phyloP scores from a whole-genome alignment of 1,140 invertebrate species.

The Apocrypta bakeri region DNA sequence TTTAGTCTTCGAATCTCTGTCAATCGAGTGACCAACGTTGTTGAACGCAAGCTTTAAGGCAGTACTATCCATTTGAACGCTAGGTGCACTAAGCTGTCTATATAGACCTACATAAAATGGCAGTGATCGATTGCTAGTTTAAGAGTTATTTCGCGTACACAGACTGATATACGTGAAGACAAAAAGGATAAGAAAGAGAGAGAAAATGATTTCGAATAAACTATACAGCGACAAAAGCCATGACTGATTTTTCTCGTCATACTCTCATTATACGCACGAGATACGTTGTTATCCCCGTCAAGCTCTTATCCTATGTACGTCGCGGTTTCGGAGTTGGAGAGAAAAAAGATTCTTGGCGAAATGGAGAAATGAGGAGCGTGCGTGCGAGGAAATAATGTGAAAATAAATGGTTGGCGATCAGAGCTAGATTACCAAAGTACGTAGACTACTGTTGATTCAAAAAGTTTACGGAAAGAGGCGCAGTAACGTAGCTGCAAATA shows the following conservation, averaged over 20 bases:
- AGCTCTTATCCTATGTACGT: background rate
- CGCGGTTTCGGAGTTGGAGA: background rate
- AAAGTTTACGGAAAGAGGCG: slow-evolving; percentile 59
- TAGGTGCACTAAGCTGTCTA: background rate
- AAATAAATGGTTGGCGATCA: slow-evolving; percentile 56
- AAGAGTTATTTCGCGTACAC: background rate
- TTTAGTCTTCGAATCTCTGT: background rate
- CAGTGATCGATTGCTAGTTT: background rate
- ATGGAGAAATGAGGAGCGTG: background rate
- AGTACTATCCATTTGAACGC: background rate
- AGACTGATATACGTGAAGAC: background rate
- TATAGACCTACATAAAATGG: background rate
- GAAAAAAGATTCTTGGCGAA: slow-evolving; percentile 13
- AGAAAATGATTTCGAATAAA: too few relatives aligned
- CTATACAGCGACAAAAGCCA: background rate
- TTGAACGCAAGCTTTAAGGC: background rate
- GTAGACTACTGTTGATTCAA: slow-evolving; percentile 56
- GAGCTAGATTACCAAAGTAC: slow-evolving; percentile 51
- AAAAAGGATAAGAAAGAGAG: background rate
- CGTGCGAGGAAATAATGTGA: slow-evolving; percentile 51
- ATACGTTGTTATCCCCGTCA: slow-evolving; percentile 6
- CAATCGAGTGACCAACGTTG: background rate
- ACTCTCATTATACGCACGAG: slow-evolving; percentile 29
- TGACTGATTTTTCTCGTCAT: background rate
- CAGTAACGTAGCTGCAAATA: slow-evolving; percentile 17